These are phyloP conservation scores for Protophormia terraenovae DNA, from an alignment of 2,888 invertebrate genomes.

Conservation along the genomic window DNA sequence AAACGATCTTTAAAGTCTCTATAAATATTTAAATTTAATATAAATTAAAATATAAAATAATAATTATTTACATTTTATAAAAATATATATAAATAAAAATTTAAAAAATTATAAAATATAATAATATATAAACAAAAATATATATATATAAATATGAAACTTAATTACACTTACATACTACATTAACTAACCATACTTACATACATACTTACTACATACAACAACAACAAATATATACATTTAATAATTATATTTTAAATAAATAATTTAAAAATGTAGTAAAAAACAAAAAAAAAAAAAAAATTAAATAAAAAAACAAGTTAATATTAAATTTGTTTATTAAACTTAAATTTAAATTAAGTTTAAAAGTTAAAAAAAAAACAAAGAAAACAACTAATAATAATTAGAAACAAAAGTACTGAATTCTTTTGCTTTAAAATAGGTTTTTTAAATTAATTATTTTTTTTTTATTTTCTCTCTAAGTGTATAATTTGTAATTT, in stretches of 20 bases:
- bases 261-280: background rate
- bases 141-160: conserved; percentile 48
- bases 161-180: conserved; percentile 52
- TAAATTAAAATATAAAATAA: conserved; percentile 60
- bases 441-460: background rate
- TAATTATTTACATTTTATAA: conserved; percentile 69
- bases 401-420: conserved; percentile 36
- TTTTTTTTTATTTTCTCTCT: conserved; percentile 1
- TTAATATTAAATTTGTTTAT: background rate
- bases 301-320: too few relatives aligned
- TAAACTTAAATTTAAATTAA: background rate
- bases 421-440: conserved; percentile 50
- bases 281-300: background rate
- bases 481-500: background rate
- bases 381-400: background rate
- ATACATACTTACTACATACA: background rate
- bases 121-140: background rate
- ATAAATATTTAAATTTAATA: conserved; percentile 58
- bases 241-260: conserved; percentile 34
- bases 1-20: conserved; percentile 63
- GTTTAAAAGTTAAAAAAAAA: background rate
- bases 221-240: background rate
- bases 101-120: conserved; percentile 30
- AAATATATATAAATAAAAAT: conserved; percentile 23
- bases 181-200: conserved; percentile 23